A percentile compares a stretch with the other conserved stretches of the same genome.
phyloP scores from a whole-genome alignment of 2,113 vertebrate genomes.

The Lampris megalopsis region DNA sequence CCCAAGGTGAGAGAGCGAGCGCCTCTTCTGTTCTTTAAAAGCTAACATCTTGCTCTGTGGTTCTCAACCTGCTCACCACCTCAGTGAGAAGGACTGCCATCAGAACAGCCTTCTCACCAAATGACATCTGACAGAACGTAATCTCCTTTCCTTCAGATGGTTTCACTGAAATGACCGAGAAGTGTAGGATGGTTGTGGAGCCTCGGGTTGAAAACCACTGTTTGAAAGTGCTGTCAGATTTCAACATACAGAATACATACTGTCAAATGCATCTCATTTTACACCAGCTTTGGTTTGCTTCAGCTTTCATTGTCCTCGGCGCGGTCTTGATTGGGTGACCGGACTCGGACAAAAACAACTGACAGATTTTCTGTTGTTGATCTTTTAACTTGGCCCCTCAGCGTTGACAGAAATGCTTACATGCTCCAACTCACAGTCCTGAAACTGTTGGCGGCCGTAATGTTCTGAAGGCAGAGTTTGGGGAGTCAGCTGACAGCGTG shows the following conservation, averaged over 20 bases:
- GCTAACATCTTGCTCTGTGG: slow-evolving; percentile 42
- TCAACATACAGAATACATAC: slow-evolving; percentile 76
- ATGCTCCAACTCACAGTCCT: too few relatives aligned
- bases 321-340: slow-evolving; percentile 28
- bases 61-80: slow-evolving; percentile 47
- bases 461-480: too few relatives aligned
- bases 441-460: too few relatives aligned
- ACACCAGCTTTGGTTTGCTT: slow-evolving; percentile 54
- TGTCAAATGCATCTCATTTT: slow-evolving; percentile 67
- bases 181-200: slow-evolving; percentile 8
- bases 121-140: too few relatives aligned
- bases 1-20: slow-evolving; percentile 87
- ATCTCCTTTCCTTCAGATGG: too few relatives aligned
- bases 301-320: slow-evolving; percentile 41
- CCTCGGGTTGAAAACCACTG: slow-evolving; percentile 52
- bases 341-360: background rate
- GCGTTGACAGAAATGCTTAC: too few relatives aligned
- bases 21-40: background rate
- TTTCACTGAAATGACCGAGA: too few relatives aligned
- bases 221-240: slow-evolving; percentile 17
- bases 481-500: too few relatives aligned
- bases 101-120: background rate
- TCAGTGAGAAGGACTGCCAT: too few relatives aligned
- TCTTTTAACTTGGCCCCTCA: too few relatives aligned
- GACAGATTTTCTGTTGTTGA: background rate